Evolutionary conservation across 37 sponge, comb jelly and placozoan genomes (phyloP).

Genomic region (Oopsacas minuta): DNA sequence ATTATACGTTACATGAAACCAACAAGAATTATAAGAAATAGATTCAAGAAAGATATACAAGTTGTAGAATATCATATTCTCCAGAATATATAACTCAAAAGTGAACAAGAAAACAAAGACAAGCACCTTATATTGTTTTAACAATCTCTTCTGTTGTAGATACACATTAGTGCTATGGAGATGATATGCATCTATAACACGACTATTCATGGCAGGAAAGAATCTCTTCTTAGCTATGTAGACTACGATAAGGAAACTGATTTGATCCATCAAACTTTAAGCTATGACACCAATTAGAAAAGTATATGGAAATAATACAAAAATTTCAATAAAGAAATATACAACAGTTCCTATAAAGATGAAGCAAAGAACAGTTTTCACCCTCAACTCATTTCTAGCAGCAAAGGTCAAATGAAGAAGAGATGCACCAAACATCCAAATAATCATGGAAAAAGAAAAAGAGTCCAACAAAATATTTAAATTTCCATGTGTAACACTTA

Average conservation of each 20-base stretch:
- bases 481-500: no score
- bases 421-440: slow-evolving; percentile 2
- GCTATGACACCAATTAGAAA: background rate
- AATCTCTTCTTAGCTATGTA: background rate
- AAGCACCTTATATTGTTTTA: background rate
- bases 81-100: background rate
- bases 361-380: background rate
- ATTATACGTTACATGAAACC: no score
- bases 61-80: background rate
- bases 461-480: background rate
- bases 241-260: background rate
- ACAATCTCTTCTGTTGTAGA: background rate
- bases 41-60: background rate
- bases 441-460: background rate
- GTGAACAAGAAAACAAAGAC: background rate
- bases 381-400: background rate
- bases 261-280: background rate
- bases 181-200: background rate
- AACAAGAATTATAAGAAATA: no score
- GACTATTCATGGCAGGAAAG: background rate
- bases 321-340: background rate
- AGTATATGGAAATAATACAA: background rate
- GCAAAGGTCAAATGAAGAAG: background rate
- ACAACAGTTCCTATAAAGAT: background rate
- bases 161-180: background rate